A percentile compares a stretch with the other conserved stretches of the same genome.
phyloP scores from a whole-genome alignment of 2,888 invertebrate species.

The Siphlonurus alternatus region DNA sequence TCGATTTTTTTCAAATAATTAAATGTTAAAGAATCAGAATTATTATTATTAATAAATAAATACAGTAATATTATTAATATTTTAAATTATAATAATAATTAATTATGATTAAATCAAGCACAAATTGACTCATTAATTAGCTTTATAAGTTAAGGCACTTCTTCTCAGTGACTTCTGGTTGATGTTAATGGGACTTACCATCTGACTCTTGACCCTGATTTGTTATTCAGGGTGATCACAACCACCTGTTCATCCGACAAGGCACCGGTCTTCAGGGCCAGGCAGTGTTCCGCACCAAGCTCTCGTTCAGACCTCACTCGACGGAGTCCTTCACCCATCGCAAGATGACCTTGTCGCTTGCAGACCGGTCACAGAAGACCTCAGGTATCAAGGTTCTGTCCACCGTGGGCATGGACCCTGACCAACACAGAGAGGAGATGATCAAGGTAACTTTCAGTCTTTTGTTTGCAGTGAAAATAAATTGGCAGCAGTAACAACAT shows the following conservation, averaged over 20 bases:
- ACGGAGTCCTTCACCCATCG: slow-evolving; percentile 98
- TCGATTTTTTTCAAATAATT: no score
- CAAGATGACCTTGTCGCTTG: slow-evolving; percentile 95
- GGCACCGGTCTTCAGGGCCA: slow-evolving; percentile 96
- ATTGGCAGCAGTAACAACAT: neutral
- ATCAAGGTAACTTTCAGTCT: slow-evolving; percentile 48
- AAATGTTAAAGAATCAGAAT: no score
- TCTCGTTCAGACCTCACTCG: slow-evolving; percentile 95
- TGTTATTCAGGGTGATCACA: slow-evolving; percentile 78
- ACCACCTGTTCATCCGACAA: slow-evolving; percentile 94
- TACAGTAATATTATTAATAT: no score
- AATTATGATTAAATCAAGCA: no score
- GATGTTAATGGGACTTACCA: no score
- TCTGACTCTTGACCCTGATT: no score
- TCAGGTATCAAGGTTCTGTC: slow-evolving; percentile 91
- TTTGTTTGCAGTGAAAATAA: slow-evolving; percentile 1
- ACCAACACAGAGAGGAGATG: slow-evolving; percentile 76
- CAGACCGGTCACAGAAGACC: slow-evolving; percentile 85
- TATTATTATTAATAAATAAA: no score
- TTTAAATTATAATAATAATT: no score
- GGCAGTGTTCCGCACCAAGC: slow-evolving; percentile 89
- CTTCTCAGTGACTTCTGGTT: no score
- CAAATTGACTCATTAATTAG: no score
- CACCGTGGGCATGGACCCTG: slow-evolving; percentile 86
- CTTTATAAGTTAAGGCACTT: no score